Conservation (phyloP, 1,140 invertebrate species). For the Reticulitermes speratus region DNA sequence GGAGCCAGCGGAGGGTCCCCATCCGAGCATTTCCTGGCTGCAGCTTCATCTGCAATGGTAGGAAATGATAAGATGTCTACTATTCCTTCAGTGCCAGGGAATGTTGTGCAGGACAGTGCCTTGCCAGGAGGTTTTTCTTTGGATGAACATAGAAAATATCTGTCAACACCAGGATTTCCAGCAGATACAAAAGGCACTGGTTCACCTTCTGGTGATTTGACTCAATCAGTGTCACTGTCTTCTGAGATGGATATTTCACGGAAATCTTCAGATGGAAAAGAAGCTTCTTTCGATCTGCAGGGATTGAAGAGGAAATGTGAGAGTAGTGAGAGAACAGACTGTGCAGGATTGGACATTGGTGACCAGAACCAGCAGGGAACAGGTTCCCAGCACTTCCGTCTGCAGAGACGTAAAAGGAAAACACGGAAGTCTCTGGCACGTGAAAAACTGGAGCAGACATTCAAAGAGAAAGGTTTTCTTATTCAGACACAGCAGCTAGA, state of each 20-base stretch:
- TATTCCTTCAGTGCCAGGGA: neutral
- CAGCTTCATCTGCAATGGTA: neutral
- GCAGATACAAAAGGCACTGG: neutral
- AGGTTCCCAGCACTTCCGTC: too few relatives aligned
- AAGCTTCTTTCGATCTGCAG: neutral
- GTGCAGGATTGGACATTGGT: too few relatives aligned
- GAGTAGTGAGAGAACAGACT: neutral
- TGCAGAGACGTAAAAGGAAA: constrained; percentile 59
- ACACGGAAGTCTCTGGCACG: constrained; percentile 79
- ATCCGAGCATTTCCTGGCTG: constrained; percentile 21
- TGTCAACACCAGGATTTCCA: neutral
- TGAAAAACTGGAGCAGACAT: constrained; percentile 86
- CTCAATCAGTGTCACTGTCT: too few relatives aligned
- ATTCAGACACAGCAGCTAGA: constrained; percentile 91
- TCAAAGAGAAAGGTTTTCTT: constrained; percentile 88
- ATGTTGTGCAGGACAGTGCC: too few relatives aligned
- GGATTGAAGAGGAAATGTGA: neutral
- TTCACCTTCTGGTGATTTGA: neutral
- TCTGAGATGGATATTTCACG: neutral
- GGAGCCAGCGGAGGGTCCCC: constrained; percentile 20
- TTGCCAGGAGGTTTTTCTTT: neutral
- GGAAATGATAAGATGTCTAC: neutral
- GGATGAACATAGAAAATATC: too few relatives aligned
- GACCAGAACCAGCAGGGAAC: neutral
- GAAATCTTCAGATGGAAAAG: neutral